phyloP scores from a whole-genome alignment of 2,113 vertebrate genomes.

The Phrynosoma blainvillii region DNA sequence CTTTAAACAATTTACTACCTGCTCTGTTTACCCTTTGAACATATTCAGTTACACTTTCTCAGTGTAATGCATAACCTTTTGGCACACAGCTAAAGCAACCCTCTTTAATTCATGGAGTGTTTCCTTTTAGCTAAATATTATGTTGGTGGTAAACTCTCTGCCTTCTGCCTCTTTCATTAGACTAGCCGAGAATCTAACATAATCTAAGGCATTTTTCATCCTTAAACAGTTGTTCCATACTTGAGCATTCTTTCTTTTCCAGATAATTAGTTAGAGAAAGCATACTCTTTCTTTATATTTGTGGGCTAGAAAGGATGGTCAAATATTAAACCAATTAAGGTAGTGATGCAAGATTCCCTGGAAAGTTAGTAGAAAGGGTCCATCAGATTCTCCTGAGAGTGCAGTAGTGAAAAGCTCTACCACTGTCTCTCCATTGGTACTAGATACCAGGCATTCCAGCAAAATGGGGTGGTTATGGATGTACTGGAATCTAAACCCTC shows the following conservation, averaged over 20 bases:
- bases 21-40: conserved; percentile 71
- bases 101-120: conserved; percentile 67
- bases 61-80: conserved; percentile 71
- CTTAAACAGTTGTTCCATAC: conserved; percentile 60
- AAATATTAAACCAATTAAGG: conserved; percentile 7
- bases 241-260: conserved; percentile 8
- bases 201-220: conserved; percentile 36
- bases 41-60: conserved; percentile 51
- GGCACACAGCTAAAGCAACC: conserved; percentile 67
- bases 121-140: conserved; percentile 66
- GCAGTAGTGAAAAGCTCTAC: too few relatives aligned
- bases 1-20: conserved; percentile 68
- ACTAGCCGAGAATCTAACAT: conserved; percentile 24
- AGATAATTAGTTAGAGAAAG: not conserved
- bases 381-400: not conserved
- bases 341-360: not conserved
- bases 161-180: conserved; percentile 44
- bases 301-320: conserved; percentile 1
- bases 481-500: not conserved
- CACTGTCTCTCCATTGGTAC: too few relatives aligned
- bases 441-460: not conserved
- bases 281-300: not conserved
- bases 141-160: conserved; percentile 46
- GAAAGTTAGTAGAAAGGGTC: not conserved
- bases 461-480: not conserved